Percentiles rank a stretch among this genome's conserved stretches.
phyloP scores from a whole-genome alignment of 2,797 vertebrate genomes.

The Craterocephalus amniculus region DNA sequence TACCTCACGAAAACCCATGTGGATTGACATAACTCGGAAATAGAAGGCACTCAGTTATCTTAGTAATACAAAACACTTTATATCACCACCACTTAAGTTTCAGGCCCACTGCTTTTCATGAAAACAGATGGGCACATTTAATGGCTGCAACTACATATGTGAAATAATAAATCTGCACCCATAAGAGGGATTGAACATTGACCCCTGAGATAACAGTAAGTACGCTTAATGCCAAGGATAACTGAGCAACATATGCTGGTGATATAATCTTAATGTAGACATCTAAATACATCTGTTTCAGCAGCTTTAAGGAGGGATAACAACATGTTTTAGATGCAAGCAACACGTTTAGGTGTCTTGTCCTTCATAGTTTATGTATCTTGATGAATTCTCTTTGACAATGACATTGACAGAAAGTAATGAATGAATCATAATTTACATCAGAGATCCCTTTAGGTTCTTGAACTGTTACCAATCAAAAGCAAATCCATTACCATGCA shows the following conservation, averaged over 20 bases:
- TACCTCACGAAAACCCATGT: neutral
- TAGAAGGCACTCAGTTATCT: neutral
- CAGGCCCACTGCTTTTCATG: neutral
- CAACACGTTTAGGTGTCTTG: conserved; percentile 9
- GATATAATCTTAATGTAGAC: conserved; percentile 63
- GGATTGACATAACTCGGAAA: neutral
- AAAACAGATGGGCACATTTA: conserved; percentile 37
- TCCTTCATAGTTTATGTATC: conserved; percentile 4
- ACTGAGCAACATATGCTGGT: conserved; percentile 62
- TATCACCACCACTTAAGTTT: conserved; percentile 1
- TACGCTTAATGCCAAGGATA: conserved; percentile 48
- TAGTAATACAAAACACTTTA: neutral
- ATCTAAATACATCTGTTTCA: conserved; percentile 65
- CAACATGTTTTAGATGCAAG: neutral
- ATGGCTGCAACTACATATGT: conserved; percentile 23
- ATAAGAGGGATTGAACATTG: conserved; percentile 1
- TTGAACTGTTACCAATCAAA: conserved; percentile 62
- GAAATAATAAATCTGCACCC: conserved; percentile 29
- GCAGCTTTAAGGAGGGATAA: conserved; percentile 26
- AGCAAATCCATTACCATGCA: conserved; percentile 60
- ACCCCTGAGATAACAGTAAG: conserved; percentile 27
- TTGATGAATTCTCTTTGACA: conserved; percentile 26
- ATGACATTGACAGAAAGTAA: conserved; percentile 22
- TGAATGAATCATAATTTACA: conserved; percentile 47
- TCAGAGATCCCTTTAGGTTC: conserved; percentile 48